phyloP scores from a whole-genome alignment of 2,797 vertebrate genomes.

The Neosalanx taihuensis region DNA sequence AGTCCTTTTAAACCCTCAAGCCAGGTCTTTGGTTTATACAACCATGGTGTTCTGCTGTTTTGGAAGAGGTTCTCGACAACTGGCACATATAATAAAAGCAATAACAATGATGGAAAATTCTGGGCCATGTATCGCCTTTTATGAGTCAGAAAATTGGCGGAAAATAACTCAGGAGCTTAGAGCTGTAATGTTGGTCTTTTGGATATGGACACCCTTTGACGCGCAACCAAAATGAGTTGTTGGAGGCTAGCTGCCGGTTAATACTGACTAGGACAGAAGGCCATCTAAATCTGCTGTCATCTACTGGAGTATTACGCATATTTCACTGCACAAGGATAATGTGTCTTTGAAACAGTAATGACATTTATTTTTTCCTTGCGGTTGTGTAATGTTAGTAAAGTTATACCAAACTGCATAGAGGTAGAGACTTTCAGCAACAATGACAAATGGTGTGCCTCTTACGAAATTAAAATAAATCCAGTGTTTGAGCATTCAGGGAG shows the following conservation, averaged over 20 bases:
- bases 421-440: not conserved
- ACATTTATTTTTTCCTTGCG: not conserved
- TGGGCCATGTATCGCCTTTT: slow-evolving; percentile 40
- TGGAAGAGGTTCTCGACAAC: slow-evolving; percentile 51
- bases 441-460: not conserved
- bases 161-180: no score
- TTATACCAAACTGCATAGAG: not conserved
- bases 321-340: slow-evolving; percentile 15
- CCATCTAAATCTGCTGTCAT: not conserved
- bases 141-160: slow-evolving; percentile 15
- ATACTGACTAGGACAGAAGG: not conserved
- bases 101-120: slow-evolving; percentile 62
- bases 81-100: slow-evolving; percentile 53
- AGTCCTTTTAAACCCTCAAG: slow-evolving; percentile 64
- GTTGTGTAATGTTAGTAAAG: not conserved
- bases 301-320: not conserved
- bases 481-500: slow-evolving; percentile 54
- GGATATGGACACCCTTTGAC: no score
- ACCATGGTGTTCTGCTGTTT: slow-evolving; percentile 62
- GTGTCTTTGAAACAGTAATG: not conserved
- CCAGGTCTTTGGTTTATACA: slow-evolving; percentile 59
- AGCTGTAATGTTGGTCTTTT: no score
- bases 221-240: no score
- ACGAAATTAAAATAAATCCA: slow-evolving; percentile 30
- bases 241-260: not conserved